Evolutionary conservation across 2,797 vertebrate species (phyloP).

Genomic region (Phrynocephalus guinanensis): DNA sequence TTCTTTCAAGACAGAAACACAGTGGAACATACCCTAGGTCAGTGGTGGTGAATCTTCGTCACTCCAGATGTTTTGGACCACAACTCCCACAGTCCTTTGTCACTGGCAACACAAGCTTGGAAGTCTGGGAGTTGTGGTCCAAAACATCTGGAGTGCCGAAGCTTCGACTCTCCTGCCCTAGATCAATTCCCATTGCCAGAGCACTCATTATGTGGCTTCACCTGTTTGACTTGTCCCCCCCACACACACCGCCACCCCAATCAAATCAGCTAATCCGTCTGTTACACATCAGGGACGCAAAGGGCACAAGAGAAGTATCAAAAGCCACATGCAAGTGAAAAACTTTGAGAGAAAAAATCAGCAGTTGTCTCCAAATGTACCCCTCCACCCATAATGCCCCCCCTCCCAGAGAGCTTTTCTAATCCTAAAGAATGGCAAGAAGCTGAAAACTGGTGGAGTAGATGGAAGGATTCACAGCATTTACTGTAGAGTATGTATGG

Average conservation of each 20-base stretch:
- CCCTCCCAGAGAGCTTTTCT: neutral
- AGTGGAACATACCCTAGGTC: neutral
- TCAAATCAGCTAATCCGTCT: neutral
- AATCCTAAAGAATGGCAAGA: neutral
- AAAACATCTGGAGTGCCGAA: too few species aligned
- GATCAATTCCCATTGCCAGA: neutral
- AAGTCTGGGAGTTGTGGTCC: too few species aligned
- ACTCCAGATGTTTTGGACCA: too few species aligned
- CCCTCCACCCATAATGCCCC: too few species aligned
- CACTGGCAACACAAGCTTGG: too few species aligned
- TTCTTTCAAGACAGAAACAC: neutral
- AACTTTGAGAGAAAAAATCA: neutral
- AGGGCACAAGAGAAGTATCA: neutral
- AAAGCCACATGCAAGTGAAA: neutral
- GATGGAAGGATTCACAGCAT: neutral
- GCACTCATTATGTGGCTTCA: neutral
- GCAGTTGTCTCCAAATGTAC: neutral
- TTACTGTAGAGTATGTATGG: too few species aligned
- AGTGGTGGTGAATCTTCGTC: too few species aligned
- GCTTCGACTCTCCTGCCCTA: too few species aligned
- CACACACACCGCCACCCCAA: neutral
- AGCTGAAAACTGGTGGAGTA: neutral
- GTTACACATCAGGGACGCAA: neutral
- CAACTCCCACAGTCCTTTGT: too few species aligned
- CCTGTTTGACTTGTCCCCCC: neutral